phyloP scores from a whole-genome alignment of 2,797 vertebrate genomes.

The Telmatherina bonti region DNA sequence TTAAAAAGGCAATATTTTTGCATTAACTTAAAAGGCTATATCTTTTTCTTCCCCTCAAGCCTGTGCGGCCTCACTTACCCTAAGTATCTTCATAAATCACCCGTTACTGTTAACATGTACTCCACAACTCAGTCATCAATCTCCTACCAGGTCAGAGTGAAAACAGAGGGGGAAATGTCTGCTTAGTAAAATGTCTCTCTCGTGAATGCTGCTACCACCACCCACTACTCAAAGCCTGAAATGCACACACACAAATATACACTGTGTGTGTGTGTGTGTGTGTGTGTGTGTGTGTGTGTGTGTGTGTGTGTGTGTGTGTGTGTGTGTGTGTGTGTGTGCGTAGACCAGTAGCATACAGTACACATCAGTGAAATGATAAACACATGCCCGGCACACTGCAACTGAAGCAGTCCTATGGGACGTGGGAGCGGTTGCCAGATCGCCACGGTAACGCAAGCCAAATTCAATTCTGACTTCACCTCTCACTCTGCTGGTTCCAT shows the following conservation, averaged over 20 bases:
- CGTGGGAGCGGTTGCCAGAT: slow-evolving; percentile 78
- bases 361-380: slow-evolving; percentile 72
- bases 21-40: slow-evolving; percentile 96
- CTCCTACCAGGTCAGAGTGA: slow-evolving; percentile 88
- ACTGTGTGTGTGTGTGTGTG: neutral
- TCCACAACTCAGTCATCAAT: slow-evolving; percentile 93
- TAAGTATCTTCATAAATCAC: slow-evolving; percentile 99
- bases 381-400: slow-evolving; percentile 76
- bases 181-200: slow-evolving; percentile 86
- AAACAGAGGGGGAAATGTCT: slow-evolving; percentile 88
- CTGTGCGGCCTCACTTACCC: slow-evolving; percentile 96
- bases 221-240: slow-evolving; percentile 64
- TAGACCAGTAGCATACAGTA: slow-evolving; percentile 42
- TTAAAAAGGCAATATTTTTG: slow-evolving; percentile 90
- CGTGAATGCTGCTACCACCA: slow-evolving; percentile 75
- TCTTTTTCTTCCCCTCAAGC: slow-evolving; percentile 88
- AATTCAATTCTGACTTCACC: slow-evolving; percentile 85
- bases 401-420: slow-evolving; percentile 79
- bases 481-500: slow-evolving; percentile 77
- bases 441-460: slow-evolving; percentile 81
- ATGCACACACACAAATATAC: slow-evolving; percentile 41
- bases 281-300: neutral
- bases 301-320: neutral
- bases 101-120: slow-evolving; percentile 93
- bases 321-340: neutral